These are phyloP conservation scores for Hippocampus abdominalis DNA, from an alignment of 2,113 vertebrate genomes.

Conservation along the genomic window DNA sequence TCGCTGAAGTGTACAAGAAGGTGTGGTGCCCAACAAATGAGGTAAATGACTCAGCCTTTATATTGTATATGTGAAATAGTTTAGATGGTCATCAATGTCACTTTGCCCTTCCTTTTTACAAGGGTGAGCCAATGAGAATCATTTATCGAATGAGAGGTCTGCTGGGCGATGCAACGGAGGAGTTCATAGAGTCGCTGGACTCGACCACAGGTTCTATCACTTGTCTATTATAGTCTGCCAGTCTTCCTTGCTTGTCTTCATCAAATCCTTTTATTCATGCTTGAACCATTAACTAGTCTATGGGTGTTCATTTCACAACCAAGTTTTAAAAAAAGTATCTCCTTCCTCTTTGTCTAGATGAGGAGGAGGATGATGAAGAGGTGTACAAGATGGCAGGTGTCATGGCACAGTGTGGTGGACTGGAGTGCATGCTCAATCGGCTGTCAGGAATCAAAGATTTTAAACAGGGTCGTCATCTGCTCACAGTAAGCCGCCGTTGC, in stretches of 20 bases:
- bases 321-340: background rate
- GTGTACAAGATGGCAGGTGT: constrained; percentile 98
- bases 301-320: background rate
- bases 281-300: background rate
- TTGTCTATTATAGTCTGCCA: background rate
- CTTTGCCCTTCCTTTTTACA: constrained; percentile 20
- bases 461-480: constrained; percentile 93
- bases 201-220: constrained; percentile 86
- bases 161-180: constrained; percentile 96
- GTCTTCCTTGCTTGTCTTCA: background rate
- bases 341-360: constrained; percentile 75
- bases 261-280: background rate
- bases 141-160: constrained; percentile 98
- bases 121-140: constrained; percentile 99
- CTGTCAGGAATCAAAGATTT: constrained; percentile 96
- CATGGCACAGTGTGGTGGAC: constrained; percentile 94
- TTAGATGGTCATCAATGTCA: background rate
- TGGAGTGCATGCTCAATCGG: constrained; percentile 95
- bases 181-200: constrained; percentile 97
- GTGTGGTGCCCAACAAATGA: constrained; percentile 99
- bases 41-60: constrained; percentile 61
- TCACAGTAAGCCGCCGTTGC: constrained; percentile 81
- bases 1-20: constrained; percentile 97
- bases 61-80: background rate
- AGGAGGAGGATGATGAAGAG: constrained; percentile 97